Percentiles rank a stretch among this genome's conserved stretches.
Conservation (phyloP, 2,797 vertebrate genomes). For the Hoplostethus mediterraneus region DNA sequence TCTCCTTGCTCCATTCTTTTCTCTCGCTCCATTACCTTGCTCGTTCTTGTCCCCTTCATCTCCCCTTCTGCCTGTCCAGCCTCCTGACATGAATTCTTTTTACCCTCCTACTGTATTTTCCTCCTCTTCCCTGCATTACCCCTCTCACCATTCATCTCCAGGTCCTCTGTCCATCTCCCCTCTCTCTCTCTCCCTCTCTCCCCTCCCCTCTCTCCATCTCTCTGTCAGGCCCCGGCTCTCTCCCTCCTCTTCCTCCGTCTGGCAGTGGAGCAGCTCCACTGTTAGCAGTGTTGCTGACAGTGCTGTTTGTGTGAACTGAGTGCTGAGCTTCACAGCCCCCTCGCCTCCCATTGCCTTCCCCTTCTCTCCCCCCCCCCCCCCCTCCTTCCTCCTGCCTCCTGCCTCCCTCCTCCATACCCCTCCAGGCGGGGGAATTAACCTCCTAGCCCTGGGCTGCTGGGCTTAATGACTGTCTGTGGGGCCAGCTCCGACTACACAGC, state of each 20-base stretch:
- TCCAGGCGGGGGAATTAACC: slow-evolving; percentile 80
- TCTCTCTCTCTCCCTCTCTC: slow-evolving; percentile 21
- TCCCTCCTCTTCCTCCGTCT: slow-evolving; percentile 68
- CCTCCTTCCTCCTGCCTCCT: slow-evolving; percentile 56
- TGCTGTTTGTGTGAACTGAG: slow-evolving; percentile 81
- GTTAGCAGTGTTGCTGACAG: slow-evolving; percentile 76
- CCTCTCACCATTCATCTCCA: slow-evolving; percentile 69
- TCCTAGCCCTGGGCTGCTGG: slow-evolving; percentile 76
- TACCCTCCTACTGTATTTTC: slow-evolving; percentile 72
- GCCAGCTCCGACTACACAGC: slow-evolving; percentile 67
- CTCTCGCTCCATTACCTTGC: slow-evolving; percentile 79
- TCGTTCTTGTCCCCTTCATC: slow-evolving; percentile 76
- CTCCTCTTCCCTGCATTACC: slow-evolving; percentile 63
- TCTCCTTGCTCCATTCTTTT: slow-evolving; percentile 76
- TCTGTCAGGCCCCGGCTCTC: slow-evolving; percentile 58
- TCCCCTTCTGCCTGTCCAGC: slow-evolving; percentile 78
- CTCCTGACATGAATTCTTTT: slow-evolving; percentile 78
- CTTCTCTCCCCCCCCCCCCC: slow-evolving; percentile 31
- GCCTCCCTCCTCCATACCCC: slow-evolving; percentile 68
- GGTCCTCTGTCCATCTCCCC: slow-evolving; percentile 70
- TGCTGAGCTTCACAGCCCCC: slow-evolving; percentile 80
- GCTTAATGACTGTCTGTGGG: slow-evolving; percentile 83
- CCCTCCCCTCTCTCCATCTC: slow-evolving; percentile 28
- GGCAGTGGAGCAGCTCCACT: slow-evolving; percentile 72
- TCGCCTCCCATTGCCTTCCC: slow-evolving; percentile 67